Conservation (phyloP, 2,797 vertebrate species). For the Manis crassicaudata region DNA sequence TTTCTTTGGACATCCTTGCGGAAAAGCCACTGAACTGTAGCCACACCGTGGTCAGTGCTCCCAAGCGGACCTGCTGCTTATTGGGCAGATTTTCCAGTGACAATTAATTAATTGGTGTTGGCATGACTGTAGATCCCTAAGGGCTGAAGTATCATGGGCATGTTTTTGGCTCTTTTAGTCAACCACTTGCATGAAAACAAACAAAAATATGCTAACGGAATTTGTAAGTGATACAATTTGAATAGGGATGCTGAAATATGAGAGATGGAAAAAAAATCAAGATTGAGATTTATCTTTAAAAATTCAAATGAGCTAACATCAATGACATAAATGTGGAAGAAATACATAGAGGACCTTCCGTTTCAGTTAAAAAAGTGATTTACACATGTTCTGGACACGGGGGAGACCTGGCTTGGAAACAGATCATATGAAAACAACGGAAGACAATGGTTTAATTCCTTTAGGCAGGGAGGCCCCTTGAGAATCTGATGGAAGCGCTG, state of each 20-base stretch:
- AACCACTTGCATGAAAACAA: neutral
- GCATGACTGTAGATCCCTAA: rapidly evolving
- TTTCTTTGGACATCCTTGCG: neutral
- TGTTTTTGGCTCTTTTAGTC: neutral
- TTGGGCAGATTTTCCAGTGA: neutral
- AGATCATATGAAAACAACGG: neutral
- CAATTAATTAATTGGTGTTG: neutral
- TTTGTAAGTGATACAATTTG: neutral
- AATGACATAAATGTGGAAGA: neutral
- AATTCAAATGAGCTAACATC: neutral
- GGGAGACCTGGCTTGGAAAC: neutral
- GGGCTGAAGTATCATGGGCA: neutral
- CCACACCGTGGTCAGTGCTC: neutral
- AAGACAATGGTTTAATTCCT: neutral
- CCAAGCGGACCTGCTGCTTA: neutral
- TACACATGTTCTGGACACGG: neutral
- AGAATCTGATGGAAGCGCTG: neutral
- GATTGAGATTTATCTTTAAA: neutral
- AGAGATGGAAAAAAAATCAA: neutral
- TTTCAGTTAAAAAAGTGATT: neutral
- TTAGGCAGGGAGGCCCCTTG: neutral
- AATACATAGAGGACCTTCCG: neutral
- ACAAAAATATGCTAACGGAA: neutral
- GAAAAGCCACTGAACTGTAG: neutral
- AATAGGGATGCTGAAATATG: neutral